Evolutionary conservation across 2,797 vertebrate species (phyloP).

Genomic region (Gobionotothen gibberifrons): DNA sequence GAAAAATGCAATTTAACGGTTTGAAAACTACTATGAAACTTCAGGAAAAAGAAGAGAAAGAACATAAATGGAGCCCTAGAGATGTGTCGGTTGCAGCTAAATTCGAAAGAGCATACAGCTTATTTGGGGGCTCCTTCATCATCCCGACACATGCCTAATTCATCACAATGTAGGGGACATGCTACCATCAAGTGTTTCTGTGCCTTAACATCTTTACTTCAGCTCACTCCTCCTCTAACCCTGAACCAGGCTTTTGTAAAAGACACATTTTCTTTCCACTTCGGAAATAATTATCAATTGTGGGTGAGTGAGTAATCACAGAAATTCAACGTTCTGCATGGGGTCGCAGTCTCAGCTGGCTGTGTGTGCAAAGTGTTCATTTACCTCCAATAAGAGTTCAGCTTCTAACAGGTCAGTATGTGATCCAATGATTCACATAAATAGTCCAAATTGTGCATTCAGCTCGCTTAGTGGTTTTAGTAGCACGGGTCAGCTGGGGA

Average conservation of each 20-base stretch:
- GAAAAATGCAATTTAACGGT: neutral
- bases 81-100: slow-evolving; percentile 19
- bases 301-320: neutral
- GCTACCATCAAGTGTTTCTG: slow-evolving; percentile 12
- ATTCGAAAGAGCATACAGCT: slow-evolving; percentile 27
- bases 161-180: slow-evolving; percentile 24
- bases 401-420: neutral
- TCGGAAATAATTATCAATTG: neutral
- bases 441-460: neutral
- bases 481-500: slow-evolving; percentile 1
- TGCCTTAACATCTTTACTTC: slow-evolving; percentile 14
- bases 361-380: slow-evolving; percentile 8
- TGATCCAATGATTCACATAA: slow-evolving; percentile 11
- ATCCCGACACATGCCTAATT: slow-evolving; percentile 25
- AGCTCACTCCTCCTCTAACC: neutral
- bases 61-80: slow-evolving; percentile 25
- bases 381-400: neutral
- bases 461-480: neutral
- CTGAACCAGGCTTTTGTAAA: slow-evolving; percentile 5
- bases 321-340: slow-evolving; percentile 9
- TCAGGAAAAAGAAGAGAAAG: neutral
- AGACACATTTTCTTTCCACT: neutral
- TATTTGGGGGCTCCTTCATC: slow-evolving; percentile 28
- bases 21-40: slow-evolving; percentile 4
- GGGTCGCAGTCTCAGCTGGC: neutral